Evolutionary conservation across 2,888 invertebrate species (phyloP), one percentile per base, ranked within the genome.

Genomic region (Caenorhabditis macrosperma): DNA sequence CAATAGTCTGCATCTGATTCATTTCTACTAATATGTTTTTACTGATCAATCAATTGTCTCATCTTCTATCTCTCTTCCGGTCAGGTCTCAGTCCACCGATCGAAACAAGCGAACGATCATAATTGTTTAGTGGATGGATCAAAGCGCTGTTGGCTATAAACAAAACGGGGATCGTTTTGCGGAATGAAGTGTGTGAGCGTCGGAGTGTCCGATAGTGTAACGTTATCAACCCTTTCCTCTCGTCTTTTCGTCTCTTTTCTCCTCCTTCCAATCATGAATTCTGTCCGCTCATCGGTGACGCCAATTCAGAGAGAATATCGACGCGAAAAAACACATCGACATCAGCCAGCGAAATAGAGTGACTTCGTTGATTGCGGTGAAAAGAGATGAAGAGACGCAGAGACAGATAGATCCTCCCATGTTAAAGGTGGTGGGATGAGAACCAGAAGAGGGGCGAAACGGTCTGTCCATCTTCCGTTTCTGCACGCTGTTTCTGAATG

Each of bases 391-490:
- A 9, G 64, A 63, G 60, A 55, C 76, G 76, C 61, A 67, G 67
- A 44, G 22, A 22, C 2, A 60, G 22, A 22, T 2, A 60, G 41
- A 60, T 57, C 41, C 66, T 22, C 59, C 50, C 48, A 75, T 75
- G 74, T 75, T 66, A 75, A 75, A 75, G 74, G 74, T 61, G 60
- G 60, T 74, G 55, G 63, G 72, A 72, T 72, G 72, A 64, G 72
- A 72, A 72, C 61, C 72, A 72, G 72, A 72, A 72, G 72, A 71
- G 61, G 52, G 44, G 24, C 52, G 50, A 75, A 75, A 60, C 66
- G 64, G 64, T 75, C 66, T 66, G 55, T 30, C 63, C 48, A 55
- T 55, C 55, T n/a, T 64, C 50, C 30, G 33, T 35, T 35, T 35
- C 46, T 63, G 26, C 46, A 46, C 63, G 22, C 55, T 10, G 46